These are phyloP conservation scores for Folsomia manolachei DNA, from an alignment of 2,888 invertebrate species.

Conservation along the genomic window DNA sequence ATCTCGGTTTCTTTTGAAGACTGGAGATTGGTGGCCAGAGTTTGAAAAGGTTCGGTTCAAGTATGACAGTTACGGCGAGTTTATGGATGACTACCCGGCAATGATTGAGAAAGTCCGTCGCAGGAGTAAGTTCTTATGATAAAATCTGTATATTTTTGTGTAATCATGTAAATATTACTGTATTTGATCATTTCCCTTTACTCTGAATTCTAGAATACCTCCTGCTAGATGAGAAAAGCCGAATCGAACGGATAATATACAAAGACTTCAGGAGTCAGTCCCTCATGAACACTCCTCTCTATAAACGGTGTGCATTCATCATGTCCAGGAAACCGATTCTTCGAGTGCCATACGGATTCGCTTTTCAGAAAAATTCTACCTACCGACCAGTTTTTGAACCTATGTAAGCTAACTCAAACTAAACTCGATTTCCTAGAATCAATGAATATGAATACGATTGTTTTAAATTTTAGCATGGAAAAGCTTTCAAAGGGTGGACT, in stretches of 20 bases:
- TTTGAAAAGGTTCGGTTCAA: slow-evolving; percentile 45
- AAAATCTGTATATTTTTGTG: background rate
- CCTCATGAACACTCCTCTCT: slow-evolving; percentile 60
- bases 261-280: slow-evolving; percentile 52
- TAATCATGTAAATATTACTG: background rate
- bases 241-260: slow-evolving; percentile 48
- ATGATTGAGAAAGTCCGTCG: slow-evolving; percentile 46
- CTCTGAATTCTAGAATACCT: slow-evolving; percentile 36
- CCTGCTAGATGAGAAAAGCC: slow-evolving; percentile 47
- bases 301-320: slow-evolving; percentile 71
- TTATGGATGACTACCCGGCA: slow-evolving; percentile 40
- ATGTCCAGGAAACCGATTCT: slow-evolving; percentile 68
- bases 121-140: slow-evolving; percentile 38
- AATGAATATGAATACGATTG: too few species aligned
- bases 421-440: background rate
- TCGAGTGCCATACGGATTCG: slow-evolving; percentile 68
- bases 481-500: slow-evolving; percentile 72
- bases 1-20: slow-evolving; percentile 13
- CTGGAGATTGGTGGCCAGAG: slow-evolving; percentile 42
- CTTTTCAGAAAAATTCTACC: slow-evolving; percentile 65
- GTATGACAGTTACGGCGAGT: slow-evolving; percentile 38
- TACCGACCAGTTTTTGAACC: slow-evolving; percentile 65
- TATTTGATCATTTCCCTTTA: background rate
- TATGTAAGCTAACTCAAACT: slow-evolving; percentile 63
- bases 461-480: slow-evolving; percentile 33